Base-by-base conservation (phyloP, 2,797 vertebrate genomes). In the Pangasius djambal region DNA sequence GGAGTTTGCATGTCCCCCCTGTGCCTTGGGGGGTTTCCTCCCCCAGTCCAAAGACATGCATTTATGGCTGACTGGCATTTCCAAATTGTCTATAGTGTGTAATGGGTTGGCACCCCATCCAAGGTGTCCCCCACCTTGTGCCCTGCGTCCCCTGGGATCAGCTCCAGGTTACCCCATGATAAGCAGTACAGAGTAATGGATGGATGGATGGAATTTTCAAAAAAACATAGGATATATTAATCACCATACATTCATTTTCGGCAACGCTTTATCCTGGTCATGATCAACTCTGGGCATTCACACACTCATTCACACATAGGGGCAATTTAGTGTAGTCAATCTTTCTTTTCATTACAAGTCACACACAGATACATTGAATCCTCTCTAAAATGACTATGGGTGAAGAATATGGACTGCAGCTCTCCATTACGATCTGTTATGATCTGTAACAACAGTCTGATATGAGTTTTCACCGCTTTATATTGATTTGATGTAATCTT, bases 401-500 rank as follows among this genome's bases (percentile, higher is more conserved):
- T 86, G 31, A 74, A 69, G 34, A 59, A 74, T 63, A 63, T 40
- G 59, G 20, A 63, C 81, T 63, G 37, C 59, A 61, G 37, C 37
- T 83, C 59, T 63, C 59, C n/a, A 83, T 65, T 63, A 44, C 3
- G 37, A 40, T 83, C 59, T 65, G 37, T 18, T 85, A 85, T 85
- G 16, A 48, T 85, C 63, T 85, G 63, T 85, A 85, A 85, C 83
- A 85, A 69, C 61, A 69, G 83, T 67, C 25, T 48, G 61, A 69
- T 83, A 83, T 85, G 83, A 13, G 44, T 85, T 85, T 85, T 85
- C 63, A 63, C 28, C 40, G 28, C n/a, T 85, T 52, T 50, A 85
- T 85, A 85, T 85, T 69, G 61, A 50, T 85, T 69, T 69, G 63
- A 85, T 85, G 83, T 31, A 85, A 85, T 85, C 63, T 85, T 85